Evolutionary conservation across 2,888 invertebrate species (phyloP), one percentile per base, ranked within the genome.

Genomic region (Anthophora plumipes): DNA sequence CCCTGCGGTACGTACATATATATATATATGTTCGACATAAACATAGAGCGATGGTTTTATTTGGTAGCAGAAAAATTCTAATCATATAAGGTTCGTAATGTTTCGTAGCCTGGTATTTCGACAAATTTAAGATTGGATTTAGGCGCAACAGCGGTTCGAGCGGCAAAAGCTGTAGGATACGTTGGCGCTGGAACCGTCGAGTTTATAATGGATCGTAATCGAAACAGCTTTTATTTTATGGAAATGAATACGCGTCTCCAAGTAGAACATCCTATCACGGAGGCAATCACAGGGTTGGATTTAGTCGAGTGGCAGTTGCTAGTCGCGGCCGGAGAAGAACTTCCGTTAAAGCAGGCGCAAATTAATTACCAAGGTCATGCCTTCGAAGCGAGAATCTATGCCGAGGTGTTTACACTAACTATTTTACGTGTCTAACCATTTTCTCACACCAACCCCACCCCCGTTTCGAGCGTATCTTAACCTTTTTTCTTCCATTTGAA

Each of bases 161-260:
- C 99, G 0, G 99, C 99, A 0, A 96, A 96, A 92, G 99, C 99
- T 5, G 99, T 99, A 0, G 96, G 97, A 55, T 99, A 99, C 93
- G 98, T 99, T 0, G 99, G 99, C 25, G 99, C 99, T 4, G 99
- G 99, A 39, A 99, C 99, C 0, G 99, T 99, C 0, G 99, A 99
- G 93, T 99, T 99, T 93, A 99, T 99, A 86, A 95, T 99, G 92
- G 99, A 99, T 92, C 95, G 96, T 70, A 94, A 95, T 71, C 96
- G 97, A 59, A 96, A 98, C 85, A 96, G 96, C 80, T 99, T 99
- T 93, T 98, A 98, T 94, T 99, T 99, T 93, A 99, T 99, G 99
- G 99, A 99, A 95, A 99, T 99, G 99, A 99, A 99, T 94, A 99
- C 99, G 0, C 95, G 99, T 54, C 94, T 98, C 43, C 98, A 98